These are phyloP conservation scores for Stomatorhinus walkeri DNA, from an alignment of 2,797 vertebrate species.

Conservation along the genomic window DNA sequence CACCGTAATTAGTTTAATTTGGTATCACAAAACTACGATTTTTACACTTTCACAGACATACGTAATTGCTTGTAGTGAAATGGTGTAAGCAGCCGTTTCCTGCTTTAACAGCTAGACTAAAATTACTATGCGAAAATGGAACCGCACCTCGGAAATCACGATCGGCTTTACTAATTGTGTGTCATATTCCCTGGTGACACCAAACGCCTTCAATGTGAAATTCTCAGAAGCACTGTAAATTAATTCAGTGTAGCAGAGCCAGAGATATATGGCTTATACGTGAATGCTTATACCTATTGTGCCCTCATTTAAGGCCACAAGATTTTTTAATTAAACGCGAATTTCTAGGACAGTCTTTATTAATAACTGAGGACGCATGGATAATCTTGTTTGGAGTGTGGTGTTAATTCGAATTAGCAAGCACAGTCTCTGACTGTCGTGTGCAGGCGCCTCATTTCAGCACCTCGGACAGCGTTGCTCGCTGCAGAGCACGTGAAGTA, in stretches of 20 bases:
- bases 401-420: slow-evolving; percentile 5
- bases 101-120: neutral
- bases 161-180: neutral
- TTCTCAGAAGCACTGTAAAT: slow-evolving; percentile 46
- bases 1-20: neutral
- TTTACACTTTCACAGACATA: neutral
- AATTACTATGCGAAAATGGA: slow-evolving; percentile 10
- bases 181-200: slow-evolving; percentile 37
- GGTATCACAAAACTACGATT: neutral
- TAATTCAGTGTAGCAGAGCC: slow-evolving; percentile 40
- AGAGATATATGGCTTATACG: slow-evolving; percentile 26
- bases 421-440: neutral
- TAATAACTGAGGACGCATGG: neutral
- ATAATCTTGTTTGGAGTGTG: neutral
- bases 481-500: neutral
- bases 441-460: slow-evolving; percentile 44
- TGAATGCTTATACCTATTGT: slow-evolving; percentile 17
- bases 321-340: neutral
- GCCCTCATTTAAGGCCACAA: neutral
- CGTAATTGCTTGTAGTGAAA: neutral
- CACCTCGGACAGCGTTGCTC: slow-evolving; percentile 55
- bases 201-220: slow-evolving; percentile 40
- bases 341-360: neutral
- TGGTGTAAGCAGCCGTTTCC: neutral
- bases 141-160: neutral